Evolutionary conservation across 1,140 invertebrate species (phyloP).

Genomic region (Heliconius eleuchia): DNA sequence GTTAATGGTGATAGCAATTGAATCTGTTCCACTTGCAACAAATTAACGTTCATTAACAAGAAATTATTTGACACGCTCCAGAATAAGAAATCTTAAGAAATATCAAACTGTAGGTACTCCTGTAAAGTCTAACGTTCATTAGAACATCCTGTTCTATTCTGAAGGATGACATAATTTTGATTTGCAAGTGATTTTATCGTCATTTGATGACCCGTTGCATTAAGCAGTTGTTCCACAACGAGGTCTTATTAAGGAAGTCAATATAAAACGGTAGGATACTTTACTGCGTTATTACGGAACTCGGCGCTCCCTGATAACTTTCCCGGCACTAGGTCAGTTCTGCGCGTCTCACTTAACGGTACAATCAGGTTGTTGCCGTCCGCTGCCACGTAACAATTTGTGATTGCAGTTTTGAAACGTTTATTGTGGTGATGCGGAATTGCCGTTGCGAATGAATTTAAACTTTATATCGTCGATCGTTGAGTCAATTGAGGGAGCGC

Average conservation of each 20-base stretch:
- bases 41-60: constrained; percentile 74
- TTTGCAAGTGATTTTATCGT: constrained; percentile 55
- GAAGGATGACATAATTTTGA: constrained; percentile 60
- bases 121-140: constrained; percentile 52
- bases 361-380: constrained; percentile 77
- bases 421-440: constrained; percentile 54
- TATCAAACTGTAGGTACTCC: constrained; percentile 26
- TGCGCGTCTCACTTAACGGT: constrained; percentile 76
- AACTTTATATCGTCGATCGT: constrained; percentile 47
- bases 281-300: constrained; percentile 56
- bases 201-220: constrained; percentile 44
- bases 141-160: constrained; percentile 56
- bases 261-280: constrained; percentile 29
- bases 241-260: constrained; percentile 24
- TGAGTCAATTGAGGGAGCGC: constrained; percentile 30
- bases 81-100: constrained; percentile 16
- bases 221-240: constrained; percentile 23
- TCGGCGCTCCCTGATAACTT: constrained; percentile 73
- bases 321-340: constrained; percentile 79
- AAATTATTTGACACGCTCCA: constrained; percentile 33
- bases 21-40: constrained; percentile 78
- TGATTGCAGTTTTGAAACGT: constrained; percentile 75
- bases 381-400: constrained; percentile 71
- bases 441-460: constrained; percentile 40
- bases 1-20: constrained; percentile 74